Conservation (phyloP, 1,140 invertebrate genomes). For the Stenopsyche tienmushanensis region DNA sequence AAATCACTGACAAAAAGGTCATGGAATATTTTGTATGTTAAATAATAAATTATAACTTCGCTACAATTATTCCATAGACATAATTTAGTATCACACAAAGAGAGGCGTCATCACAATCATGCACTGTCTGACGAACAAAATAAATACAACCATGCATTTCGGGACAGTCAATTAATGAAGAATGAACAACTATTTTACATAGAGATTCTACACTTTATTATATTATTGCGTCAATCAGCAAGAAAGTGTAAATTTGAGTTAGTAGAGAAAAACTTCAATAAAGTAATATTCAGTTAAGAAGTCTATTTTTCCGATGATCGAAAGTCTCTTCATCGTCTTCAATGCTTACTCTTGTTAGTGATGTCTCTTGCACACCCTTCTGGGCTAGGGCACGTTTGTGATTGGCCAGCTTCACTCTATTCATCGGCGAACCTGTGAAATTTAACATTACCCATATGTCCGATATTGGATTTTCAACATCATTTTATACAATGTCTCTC, state of each 20-base stretch:
- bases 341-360: constrained; percentile 66
- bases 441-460: constrained; percentile 36
- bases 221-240: neutral
- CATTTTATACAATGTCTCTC: neutral
- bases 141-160: too few species aligned
- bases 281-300: constrained; percentile 41
- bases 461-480: constrained; percentile 5
- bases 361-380: constrained; percentile 71
- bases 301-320: constrained; percentile 46
- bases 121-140: too few species aligned
- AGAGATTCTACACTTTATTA: too few species aligned
- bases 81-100: too few species aligned
- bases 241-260: neutral
- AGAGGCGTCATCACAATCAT: too few species aligned
- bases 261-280: neutral
- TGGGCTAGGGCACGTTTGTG: constrained; percentile 63
- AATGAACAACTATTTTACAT: too few species aligned
- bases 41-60: too few species aligned
- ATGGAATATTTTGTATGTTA: too few species aligned
- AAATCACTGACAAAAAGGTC: too few species aligned
- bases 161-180: too few species aligned
- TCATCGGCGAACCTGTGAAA: constrained; percentile 70
- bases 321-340: constrained; percentile 38
- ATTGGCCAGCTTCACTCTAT: constrained; percentile 74
- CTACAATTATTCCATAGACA: too few species aligned